Base-by-base conservation (phyloP, 1,140 invertebrate genomes). In the Streblospio benedicti region DNA sequence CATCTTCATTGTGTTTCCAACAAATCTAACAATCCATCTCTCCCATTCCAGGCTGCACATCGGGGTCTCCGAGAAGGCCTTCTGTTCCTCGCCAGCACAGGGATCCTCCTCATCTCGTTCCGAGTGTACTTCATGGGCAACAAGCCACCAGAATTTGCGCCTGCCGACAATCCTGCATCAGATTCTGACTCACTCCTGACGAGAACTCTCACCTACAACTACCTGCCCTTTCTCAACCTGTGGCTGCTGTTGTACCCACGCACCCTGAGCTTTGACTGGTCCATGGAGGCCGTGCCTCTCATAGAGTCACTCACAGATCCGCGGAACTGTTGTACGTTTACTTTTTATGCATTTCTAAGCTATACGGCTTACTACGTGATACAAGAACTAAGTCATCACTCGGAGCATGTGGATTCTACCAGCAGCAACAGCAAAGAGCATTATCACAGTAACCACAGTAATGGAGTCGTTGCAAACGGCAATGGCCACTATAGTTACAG, bases 201-300 rank as follows among this genome's bases (percentile, higher is more conserved):
- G 83, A 31, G 90, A 87, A 31, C 79, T 80, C 54, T 97, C 32
- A 94, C 93, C 5, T 97, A 92, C 76, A 87, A 88, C 75, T 94
- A 95, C 77, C 82, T 97, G 61, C 85, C 91, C 44, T 85, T 88
- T 31, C 81, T 95, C 25, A 97, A 97, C 79, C 81, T 89, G 27
- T 93, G 90, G 87, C 79, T 97, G 44, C 79, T 97, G 47, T 79
- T 94, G 28, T 87, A 92, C 76, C 93, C 93, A 14, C 87, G 85
- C 67, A 84, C 91, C 68, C 83, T 97, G 16, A 96, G 93, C 80
- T 97, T 93, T 78, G 94, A 97, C 80, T 97, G 93, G 93, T 97
- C 93, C 35, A 97, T 97, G 94, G 91, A 91, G 28, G 93, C 93
- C 23, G 86, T 97, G 60, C 90, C 92, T 0, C 74, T 97, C n/a